These are phyloP conservation scores for Quadriops clusia DNA, from an alignment of 2,888 invertebrate species.

Conservation along the genomic window DNA sequence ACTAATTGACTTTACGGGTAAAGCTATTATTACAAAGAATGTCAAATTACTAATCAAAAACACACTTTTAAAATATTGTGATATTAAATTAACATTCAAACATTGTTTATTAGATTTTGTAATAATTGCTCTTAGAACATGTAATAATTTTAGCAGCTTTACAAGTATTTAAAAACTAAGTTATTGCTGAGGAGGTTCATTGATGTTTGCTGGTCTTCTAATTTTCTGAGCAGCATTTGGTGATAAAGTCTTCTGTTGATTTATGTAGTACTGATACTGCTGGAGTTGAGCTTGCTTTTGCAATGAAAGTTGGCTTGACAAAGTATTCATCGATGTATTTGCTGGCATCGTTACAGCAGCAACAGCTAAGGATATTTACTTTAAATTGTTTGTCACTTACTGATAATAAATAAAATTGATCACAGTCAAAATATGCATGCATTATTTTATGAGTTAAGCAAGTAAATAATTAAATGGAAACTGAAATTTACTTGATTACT, in stretches of 20 bases:
- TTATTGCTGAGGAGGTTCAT: constrained; percentile 32
- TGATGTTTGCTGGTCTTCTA: constrained; percentile 31
- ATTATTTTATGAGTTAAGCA: constrained; percentile 12
- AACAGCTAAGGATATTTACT: constrained; percentile 25
- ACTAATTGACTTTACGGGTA: too few relatives aligned
- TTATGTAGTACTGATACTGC: constrained; percentile 31
- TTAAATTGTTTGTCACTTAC: constrained; percentile 13
- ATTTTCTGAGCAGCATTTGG: constrained; percentile 28
- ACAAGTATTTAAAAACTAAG: constrained; percentile 3
- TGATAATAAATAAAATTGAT: constrained; percentile 11
- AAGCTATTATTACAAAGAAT: too few relatives aligned
- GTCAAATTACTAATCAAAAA: too few relatives aligned
- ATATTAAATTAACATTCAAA: too few relatives aligned
- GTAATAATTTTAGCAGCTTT: too few relatives aligned
- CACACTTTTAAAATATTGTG: too few relatives aligned
- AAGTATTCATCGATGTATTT: constrained; percentile 21
- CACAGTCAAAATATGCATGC: constrained; percentile 18
- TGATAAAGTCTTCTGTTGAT: constrained; percentile 24
- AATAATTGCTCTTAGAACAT: too few relatives aligned
- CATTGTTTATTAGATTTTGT: too few relatives aligned
- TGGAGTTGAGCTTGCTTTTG: constrained; percentile 33
- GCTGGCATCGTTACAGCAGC: constrained; percentile 25
- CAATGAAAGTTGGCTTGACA: constrained; percentile 25
- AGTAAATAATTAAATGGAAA: constrained; percentile 3
- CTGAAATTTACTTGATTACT: not conserved